phyloP scores from a whole-genome alignment of 2,797 vertebrate species.

The Chelonia mydas region DNA sequence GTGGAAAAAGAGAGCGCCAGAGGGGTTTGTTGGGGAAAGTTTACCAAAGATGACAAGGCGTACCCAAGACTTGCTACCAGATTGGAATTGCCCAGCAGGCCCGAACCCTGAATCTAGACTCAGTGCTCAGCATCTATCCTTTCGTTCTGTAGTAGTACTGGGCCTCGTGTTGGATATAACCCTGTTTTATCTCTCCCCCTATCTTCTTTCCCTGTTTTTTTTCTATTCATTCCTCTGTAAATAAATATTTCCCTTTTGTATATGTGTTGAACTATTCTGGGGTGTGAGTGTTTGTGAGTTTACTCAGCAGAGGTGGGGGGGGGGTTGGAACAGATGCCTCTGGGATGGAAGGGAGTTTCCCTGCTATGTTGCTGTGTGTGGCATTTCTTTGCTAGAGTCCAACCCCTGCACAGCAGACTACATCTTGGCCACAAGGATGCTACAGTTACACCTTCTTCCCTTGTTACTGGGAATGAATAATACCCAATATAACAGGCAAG shows the following conservation, averaged over 20 bases:
- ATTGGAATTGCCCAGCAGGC: background rate
- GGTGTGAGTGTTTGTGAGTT: background rate
- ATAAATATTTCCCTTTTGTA: background rate
- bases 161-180: no score
- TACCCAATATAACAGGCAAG: slow-evolving; percentile 30
- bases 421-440: background rate
- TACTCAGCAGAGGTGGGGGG: no score
- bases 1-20: no score
- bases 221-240: background rate
- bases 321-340: no score
- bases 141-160: background rate
- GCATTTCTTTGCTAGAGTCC: background rate
- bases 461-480: slow-evolving; percentile 62
- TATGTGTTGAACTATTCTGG: background rate
- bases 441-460: slow-evolving; percentile 11
- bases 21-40: background rate
- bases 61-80: background rate
- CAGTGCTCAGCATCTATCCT: background rate
- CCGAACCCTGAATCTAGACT: background rate
- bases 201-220: no score
- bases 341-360: background rate
- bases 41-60: background rate
- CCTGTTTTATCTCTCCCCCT: no score
- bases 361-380: background rate
- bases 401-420: background rate